Base-by-base conservation (phyloP, 2,113 vertebrate species). In the Calidris pygmaea region DNA sequence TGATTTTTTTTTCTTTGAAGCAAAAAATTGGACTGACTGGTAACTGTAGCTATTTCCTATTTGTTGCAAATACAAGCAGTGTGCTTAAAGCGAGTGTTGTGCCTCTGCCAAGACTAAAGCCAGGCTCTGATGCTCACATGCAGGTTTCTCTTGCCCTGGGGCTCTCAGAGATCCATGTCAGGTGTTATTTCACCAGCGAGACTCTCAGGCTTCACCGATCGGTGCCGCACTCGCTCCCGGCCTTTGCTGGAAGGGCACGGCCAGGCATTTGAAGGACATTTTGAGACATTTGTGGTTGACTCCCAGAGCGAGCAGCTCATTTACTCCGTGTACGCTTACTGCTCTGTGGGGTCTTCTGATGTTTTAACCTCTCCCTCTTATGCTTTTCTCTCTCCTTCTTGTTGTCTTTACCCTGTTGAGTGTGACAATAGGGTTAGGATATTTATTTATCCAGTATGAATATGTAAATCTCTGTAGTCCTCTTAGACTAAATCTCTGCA, bases 271-370 rank as follows among this genome's bases (percentile, higher is more conserved):
- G 50, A 19, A 62, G 77, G 70, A 45, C 18, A 5, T 62, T 85
- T 43, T 6, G 82, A 52, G 79, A 13, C 52, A 3, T 6, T 43
- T 72, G 73, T 59, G 37, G 19, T 70, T 87, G 95, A 58, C 62
- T 50, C 58, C 23, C 58, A 87, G 84, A 39, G 60, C 14, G 73
- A 92, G 66, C 43, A 81, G 45, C 70, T 91, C 48, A 3, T 92
- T 78, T 27, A 13, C 70, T 80, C 41, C 0, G 0, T 45, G 34
- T 27, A 1, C 2, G 0, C 29, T 14, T 4, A 45, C 13, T 72
- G 66, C 41, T 81, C 41, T 76, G 80, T 12, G 73, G 59, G 34
- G 11, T 73, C 59, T 91, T 84, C 68, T 84, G 56, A 3, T 71
- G 2, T 75, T 76, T 87, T 70, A 79, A 62, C 32, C 77, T 85